A percentile compares a stretch with the other conserved stretches of the same genome.
These are phyloP conservation scores for Micoletzkya japonica DNA, from an alignment of 2,888 invertebrate species.

Conservation along the genomic window DNA sequence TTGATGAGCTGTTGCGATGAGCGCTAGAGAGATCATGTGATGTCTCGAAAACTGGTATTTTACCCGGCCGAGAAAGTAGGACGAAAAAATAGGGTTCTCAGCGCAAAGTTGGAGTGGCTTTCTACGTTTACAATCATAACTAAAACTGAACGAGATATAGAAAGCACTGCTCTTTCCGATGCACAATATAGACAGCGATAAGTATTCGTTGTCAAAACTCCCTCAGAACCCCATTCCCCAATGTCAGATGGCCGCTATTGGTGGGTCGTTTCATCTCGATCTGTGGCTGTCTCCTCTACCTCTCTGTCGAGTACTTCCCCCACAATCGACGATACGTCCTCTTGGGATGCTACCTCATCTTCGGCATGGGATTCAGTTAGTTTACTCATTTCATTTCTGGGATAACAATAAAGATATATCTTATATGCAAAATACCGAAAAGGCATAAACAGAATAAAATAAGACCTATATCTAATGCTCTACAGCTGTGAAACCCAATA, in stretches of 20 bases:
- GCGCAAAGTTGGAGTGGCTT: not conserved
- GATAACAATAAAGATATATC: not conserved
- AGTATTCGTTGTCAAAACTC: too few species aligned
- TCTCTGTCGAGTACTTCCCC: slow-evolving; percentile 17
- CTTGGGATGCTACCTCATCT: not conserved
- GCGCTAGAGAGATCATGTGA: not conserved
- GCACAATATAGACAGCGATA: too few species aligned
- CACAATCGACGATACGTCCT: slow-evolving; percentile 3
- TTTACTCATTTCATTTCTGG: not conserved
- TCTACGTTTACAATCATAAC: not conserved
- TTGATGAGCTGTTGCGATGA: not conserved
- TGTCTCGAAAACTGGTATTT: not conserved
- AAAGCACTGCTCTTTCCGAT: not conserved
- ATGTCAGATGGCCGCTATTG: slow-evolving; percentile 7
- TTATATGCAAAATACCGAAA: too few species aligned
- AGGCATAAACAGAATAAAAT: too few species aligned
- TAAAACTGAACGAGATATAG: not conserved
- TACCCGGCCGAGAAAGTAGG: not conserved
- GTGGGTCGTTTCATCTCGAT: slow-evolving; percentile 21
- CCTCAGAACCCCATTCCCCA: not conserved
- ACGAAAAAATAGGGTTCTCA: not conserved
- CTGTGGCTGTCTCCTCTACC: slow-evolving; percentile 23
- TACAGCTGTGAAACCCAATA: too few species aligned
- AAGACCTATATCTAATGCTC: not conserved
- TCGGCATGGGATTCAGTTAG: slow-evolving; percentile 26